Percentiles rank a stretch among this genome's conserved stretches.
These are phyloP conservation scores for Poeciliopsis retropinna DNA, from an alignment of 2,113 vertebrate species.

Conservation along the genomic window DNA sequence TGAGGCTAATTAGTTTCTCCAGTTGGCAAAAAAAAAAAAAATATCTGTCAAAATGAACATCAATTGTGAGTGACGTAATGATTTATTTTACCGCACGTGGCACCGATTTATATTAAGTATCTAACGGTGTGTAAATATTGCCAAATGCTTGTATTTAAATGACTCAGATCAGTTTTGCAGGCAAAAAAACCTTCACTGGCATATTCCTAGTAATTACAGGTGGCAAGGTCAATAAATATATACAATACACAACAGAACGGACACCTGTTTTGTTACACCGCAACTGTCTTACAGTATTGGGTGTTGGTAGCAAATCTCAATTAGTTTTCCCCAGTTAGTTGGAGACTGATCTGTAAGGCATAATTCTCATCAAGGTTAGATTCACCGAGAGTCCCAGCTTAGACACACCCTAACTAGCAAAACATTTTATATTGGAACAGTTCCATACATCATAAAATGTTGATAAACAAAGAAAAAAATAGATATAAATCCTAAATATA, in stretches of 20 bases:
- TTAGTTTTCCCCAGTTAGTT: conserved; percentile 75
- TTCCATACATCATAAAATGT: background rate
- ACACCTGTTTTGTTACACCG: background rate
- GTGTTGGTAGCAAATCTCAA: conserved; percentile 79
- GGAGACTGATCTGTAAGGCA: conserved; percentile 75
- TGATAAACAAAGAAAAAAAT: background rate
- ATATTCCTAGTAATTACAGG: background rate
- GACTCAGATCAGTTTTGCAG: background rate
- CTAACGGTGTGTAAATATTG: background rate
- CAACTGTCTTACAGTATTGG: conserved; percentile 4
- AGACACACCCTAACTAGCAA: background rate
- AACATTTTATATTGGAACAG: background rate
- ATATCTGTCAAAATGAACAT: background rate
- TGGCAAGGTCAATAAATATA: background rate
- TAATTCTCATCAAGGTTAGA: conserved; percentile 1
- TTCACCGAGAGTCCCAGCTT: conserved; percentile 14
- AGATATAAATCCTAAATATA: too few relatives aligned
- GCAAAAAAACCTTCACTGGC: background rate
- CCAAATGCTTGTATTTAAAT: background rate
- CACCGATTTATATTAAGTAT: background rate
- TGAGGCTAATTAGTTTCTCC: background rate
- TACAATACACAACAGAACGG: background rate
- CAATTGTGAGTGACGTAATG: background rate
- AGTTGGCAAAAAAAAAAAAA: background rate
- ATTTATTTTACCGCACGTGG: background rate